These are phyloP conservation scores for Nycticebus coucang DNA, from an alignment of 2,113 vertebrate species.

Conservation along the genomic window DNA sequence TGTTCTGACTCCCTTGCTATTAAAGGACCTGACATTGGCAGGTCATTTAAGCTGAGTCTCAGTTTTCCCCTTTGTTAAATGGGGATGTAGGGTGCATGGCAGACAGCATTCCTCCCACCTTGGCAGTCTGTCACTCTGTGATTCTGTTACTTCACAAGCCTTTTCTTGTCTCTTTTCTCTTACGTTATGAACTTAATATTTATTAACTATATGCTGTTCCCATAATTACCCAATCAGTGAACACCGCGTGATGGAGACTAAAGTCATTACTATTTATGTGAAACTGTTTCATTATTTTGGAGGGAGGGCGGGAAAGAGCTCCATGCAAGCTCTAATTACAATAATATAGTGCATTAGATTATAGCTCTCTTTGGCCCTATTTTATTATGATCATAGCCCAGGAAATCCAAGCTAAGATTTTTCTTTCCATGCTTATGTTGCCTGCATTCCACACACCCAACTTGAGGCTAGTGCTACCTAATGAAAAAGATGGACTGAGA, in stretches of 20 bases:
- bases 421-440: neutral
- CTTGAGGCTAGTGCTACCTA: neutral
- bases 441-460: neutral
- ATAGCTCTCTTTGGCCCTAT: conserved; percentile 67
- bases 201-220: conserved; percentile 30
- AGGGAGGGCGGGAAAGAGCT: conserved; percentile 20
- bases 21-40: neutral
- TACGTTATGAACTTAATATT: neutral
- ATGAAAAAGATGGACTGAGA: neutral
- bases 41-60: neutral
- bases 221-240: conserved; percentile 62
- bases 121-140: fast-evolving
- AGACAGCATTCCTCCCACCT: neutral
- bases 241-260: conserved; percentile 32
- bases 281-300: conserved; percentile 65
- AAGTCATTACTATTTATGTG: conserved; percentile 57
- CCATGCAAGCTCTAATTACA: conserved; percentile 71
- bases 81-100: no score
- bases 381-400: conserved; percentile 68
- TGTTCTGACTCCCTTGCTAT: neutral
- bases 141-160: neutral
- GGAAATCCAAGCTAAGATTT: conserved; percentile 56
- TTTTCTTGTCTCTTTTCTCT: neutral
- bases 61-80: neutral
- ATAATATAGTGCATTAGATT: conserved; percentile 68